Evolutionary conservation across 2,888 invertebrate genomes (phyloP).

Genomic region (Orthosia gracilis): DNA sequence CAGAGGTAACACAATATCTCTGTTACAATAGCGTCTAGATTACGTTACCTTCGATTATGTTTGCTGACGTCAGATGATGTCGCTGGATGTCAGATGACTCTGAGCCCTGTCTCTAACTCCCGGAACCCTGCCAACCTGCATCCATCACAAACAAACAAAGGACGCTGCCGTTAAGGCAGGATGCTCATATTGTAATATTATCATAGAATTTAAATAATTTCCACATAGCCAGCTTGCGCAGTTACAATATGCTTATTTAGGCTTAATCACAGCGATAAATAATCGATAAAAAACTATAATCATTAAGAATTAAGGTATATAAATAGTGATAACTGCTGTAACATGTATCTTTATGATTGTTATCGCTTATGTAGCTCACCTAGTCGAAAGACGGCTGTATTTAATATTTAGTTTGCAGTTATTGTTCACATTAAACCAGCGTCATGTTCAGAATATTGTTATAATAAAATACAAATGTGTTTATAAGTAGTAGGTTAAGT

Average conservation of each 20-base stretch:
- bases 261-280: slow-evolving; percentile 59
- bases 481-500: slow-evolving; percentile 18
- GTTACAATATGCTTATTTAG: slow-evolving; percentile 40
- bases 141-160: not conserved
- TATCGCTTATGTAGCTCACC: slow-evolving; percentile 62
- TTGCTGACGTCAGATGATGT: too few relatives aligned
- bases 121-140: not conserved
- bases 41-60: slow-evolving; percentile 2
- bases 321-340: slow-evolving; percentile 55
- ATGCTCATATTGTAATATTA: slow-evolving; percentile 13
- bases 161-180: not conserved
- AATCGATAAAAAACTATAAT: slow-evolving; percentile 54
- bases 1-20: not conserved
- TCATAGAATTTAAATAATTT: slow-evolving; percentile 1
- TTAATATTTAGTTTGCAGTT: slow-evolving; percentile 50
- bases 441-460: slow-evolving; percentile 31
- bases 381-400: slow-evolving; percentile 40
- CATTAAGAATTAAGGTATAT: slow-evolving; percentile 45
- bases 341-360: slow-evolving; percentile 62
- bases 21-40: not conserved
- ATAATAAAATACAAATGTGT: slow-evolving; percentile 24
- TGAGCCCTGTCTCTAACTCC: too few relatives aligned
- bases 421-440: slow-evolving; percentile 34
- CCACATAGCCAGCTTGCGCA: slow-evolving; percentile 3
- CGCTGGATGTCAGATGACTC: not conserved